Evolutionary conservation across 2,113 vertebrate species (phyloP).

Genomic region (Melanotaenia duboulayi): DNA sequence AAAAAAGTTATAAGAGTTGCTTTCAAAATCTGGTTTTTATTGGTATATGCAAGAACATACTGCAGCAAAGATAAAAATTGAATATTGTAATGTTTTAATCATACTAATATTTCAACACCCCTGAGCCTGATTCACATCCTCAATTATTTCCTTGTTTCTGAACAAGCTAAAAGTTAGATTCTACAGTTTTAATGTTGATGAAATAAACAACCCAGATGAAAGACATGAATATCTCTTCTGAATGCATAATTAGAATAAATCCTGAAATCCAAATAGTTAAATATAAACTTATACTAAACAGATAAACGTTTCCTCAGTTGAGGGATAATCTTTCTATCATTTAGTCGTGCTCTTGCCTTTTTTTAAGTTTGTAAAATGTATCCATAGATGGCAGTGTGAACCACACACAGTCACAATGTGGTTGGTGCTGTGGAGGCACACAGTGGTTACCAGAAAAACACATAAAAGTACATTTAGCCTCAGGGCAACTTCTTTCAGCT

Average conservation of each 20-base stretch:
- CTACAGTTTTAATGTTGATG: no score
- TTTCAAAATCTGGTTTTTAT: not conserved
- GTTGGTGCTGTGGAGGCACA: constrained; percentile 21
- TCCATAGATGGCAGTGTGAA: constrained; percentile 80
- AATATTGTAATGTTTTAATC: not conserved
- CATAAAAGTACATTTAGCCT: constrained; percentile 31
- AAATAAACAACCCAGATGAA: no score
- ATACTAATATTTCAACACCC: not conserved
- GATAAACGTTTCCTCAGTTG: not conserved
- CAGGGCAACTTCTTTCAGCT: constrained; percentile 25
- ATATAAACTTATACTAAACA: no score
- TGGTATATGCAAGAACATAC: not conserved
- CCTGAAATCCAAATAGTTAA: not conserved
- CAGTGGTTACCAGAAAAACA: constrained; percentile 29
- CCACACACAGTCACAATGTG: constrained; percentile 50
- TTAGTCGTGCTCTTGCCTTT: not conserved
- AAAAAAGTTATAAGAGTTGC: not conserved
- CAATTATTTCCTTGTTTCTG: no score
- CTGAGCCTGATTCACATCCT: no score
- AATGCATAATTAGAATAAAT: no score
- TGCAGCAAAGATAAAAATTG: not conserved
- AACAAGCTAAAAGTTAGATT: no score
- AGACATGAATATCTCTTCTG: no score
- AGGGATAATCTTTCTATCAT: not conserved
- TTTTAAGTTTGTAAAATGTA: constrained; percentile 17